Base-by-base conservation (phyloP, 2,797 vertebrate species). In the Ctenochaetus hawaiiensis region DNA sequence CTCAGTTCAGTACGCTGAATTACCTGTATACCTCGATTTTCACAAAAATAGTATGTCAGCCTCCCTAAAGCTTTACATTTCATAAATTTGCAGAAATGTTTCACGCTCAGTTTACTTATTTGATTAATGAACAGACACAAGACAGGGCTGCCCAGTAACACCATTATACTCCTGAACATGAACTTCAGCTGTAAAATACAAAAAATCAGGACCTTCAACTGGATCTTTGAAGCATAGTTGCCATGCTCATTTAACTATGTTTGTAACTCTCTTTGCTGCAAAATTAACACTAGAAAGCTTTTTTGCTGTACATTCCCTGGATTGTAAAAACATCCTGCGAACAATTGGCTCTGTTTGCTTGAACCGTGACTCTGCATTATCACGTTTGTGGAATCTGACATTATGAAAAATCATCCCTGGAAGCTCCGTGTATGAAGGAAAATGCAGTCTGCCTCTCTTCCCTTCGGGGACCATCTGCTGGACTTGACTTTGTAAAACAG, bases 401-500 rank as follows among this genome's bases (percentile, higher is more conserved):
- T 22, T 0, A 48, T 57, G 34, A 23, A 18, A 52, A 67, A n/a
- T 53, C 16, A 9, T 10, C n/a, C 4, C 22, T 10, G 0, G 1
- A 18, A 23, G 23, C 57, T 45, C 17, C 7, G 0, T 20, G 6
- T 3, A 5, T 34, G 14, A 47, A 17, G 39, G 30, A 37, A 30
- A 12, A 3, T 58, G 37, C 10, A 11, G 45, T 56, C 37, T 1
- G 0, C 39, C 47, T 60, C 14, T 62, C 61, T 23, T 43, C 51
- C 61, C 11, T 49, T 49, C 14, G 23, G 45, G 57, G 67, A 75
- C 37, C 72, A 37, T 71, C 47, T 74, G 65, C 67, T 77, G 59
- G 43, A 73, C 41, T 30, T 54, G 4, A 18, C 20, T 53, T 16
- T 60, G 17, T 52, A 13, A 44, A 66, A 2, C 49, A 30, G 2